Base-by-base conservation (phyloP, 1,140 invertebrate species). In the Arctopsyche grandis region DNA sequence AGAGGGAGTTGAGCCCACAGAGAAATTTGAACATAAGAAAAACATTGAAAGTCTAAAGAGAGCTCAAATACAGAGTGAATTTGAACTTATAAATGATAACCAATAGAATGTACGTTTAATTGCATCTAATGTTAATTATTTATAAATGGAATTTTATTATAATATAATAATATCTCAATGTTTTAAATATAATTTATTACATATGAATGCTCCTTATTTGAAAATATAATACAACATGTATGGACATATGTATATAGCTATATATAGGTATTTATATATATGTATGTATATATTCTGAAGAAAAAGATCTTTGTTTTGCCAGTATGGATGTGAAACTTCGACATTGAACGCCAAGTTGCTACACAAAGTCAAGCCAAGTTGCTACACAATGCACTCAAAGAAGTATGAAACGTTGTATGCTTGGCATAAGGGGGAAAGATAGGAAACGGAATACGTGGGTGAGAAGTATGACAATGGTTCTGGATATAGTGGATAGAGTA, bases 1-100 rank as follows among this genome's bases (percentile, higher is more conserved):
- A 56, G 19, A 48, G 9, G 44, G 22, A n/a, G 22, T 19, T 4
- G 46, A 66, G 5, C 29, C 12, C 19, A 26, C 7, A 7, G 29
- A 38, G 29, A 7, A 46, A 74, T 74, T 22, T 76, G 75, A 76
- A 29, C 22, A 38, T 48, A 74, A 52, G 60, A 14, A 19, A n/a
- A 76, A 60, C 9, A 10, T 76, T 38, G 75, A 74, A 21, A 4
- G 21, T 56, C 7, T 19, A 19, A 74, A 74, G 26, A 56, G 26
- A 56, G 48, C 56, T 24, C 71, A 74, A 14, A 74, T 56, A 22
- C 19, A 74, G 7, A 56, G 46, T 56, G 24, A 48, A n/a, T 56
- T 38, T 70, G 22, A 43, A 70, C 12, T 70, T 16, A 70, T 70
- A 38, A n/a, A 70, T 43, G 69, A 43, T 70, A 66, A 21, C 19